phyloP scores from a whole-genome alignment of 2,888 invertebrate genomes.

The Caenorhabditis doughertyi region DNA sequence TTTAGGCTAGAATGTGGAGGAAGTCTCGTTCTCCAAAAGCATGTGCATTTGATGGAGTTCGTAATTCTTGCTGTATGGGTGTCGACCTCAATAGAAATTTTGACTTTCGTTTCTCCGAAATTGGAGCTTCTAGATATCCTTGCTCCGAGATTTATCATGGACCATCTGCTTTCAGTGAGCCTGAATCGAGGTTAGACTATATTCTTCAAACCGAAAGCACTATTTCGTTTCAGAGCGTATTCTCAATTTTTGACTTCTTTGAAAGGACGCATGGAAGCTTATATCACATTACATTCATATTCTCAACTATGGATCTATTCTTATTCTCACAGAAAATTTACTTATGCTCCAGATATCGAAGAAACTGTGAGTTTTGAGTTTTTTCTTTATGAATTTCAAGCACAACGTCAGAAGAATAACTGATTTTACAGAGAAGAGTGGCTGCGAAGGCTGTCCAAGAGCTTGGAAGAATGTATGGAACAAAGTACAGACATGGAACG shows the following conservation, averaged over 20 bases:
- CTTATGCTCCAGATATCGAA: slow-evolving; percentile 80
- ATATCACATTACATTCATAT: slow-evolving; percentile 81
- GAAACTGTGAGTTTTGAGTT: slow-evolving; percentile 74
- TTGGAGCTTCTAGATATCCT: slow-evolving; percentile 80
- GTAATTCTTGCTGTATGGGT: slow-evolving; percentile 79
- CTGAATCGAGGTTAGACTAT: slow-evolving; percentile 78
- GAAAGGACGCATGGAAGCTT: slow-evolving; percentile 76
- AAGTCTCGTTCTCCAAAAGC: slow-evolving; percentile 76
- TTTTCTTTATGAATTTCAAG: background rate
- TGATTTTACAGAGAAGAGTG: slow-evolving; percentile 76
- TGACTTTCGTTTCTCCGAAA: slow-evolving; percentile 79
- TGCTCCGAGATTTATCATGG: slow-evolving; percentile 82
- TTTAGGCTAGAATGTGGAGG: slow-evolving; percentile 80
- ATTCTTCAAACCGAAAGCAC: too few relatives aligned
- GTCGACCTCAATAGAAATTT: slow-evolving; percentile 82
- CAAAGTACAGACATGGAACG: slow-evolving; percentile 80
- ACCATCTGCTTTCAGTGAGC: slow-evolving; percentile 80
- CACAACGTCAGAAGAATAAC: background rate
- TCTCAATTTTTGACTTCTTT: slow-evolving; percentile 76
- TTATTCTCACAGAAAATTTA: slow-evolving; percentile 78
- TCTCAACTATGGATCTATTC: slow-evolving; percentile 82
- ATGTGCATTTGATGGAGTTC: slow-evolving; percentile 73
- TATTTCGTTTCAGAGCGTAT: slow-evolving; percentile 76
- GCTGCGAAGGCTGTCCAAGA: slow-evolving; percentile 78
- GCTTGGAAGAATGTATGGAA: slow-evolving; percentile 80